Base-by-base conservation (phyloP, 2,797 vertebrate genomes). In the Pteronotus mesoamericanus region DNA sequence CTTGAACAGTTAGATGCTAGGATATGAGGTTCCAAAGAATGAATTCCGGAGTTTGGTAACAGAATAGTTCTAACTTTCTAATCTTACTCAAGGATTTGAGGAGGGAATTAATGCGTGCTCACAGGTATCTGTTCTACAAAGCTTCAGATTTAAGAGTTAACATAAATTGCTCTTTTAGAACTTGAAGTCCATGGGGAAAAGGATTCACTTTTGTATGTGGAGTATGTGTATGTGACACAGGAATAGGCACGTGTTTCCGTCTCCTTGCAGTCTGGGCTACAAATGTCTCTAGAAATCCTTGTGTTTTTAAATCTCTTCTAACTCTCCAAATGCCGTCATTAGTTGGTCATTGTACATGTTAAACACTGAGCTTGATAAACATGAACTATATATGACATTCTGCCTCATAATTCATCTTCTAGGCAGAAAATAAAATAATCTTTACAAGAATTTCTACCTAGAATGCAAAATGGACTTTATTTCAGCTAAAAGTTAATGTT, bases 131-230 rank as follows among this genome's bases (percentile, higher is more conserved):
- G 37, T 64, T 59, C 42, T 53, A 72, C 6, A 89, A 34, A 26
- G 24, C 19, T 74, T 55, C 59, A 92, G 34, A 92, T 77, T 57
- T 91, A 91, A 79, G 9, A 92, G 93, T 71, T 84, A 77, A 95
- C 95, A 82, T n/a, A 74, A 79, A 89, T 2, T 87, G 48, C 32
- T 89, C 10, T 91, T 21, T 75, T 69, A 18, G 44, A 93, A 87
- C 32, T 29, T 26, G 42, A 69, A 85, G 46, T 39, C 24, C 24
- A 42, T 85, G 21, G 51, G 7, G 78, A 64, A 64, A 88, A 18
- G 53, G 55, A 86, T 53, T 64, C 66, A 42, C 18, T 9, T 64
- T 22, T 85, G 44, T 84, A 22, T 84, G 29, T 51, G 66, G 15
- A 51, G 55, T 6, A 26, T 2, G 14, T 42, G 6, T 42, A 12